Evolutionary conservation across 2,888 invertebrate species (phyloP).

Genomic region (Blastobasis lacticolella): DNA sequence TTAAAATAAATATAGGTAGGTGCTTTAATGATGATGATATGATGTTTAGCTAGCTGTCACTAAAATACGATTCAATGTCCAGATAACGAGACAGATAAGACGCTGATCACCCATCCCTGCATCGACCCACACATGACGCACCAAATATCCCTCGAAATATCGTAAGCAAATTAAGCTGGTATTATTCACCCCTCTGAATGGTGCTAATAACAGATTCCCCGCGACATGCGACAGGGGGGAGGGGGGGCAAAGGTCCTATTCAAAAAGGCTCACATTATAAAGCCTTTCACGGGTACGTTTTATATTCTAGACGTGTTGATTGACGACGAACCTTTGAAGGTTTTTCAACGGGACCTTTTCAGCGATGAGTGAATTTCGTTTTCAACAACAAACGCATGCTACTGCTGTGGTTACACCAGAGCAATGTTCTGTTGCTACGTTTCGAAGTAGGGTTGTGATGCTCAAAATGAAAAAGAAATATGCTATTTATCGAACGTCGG

Average conservation of each 20-base stretch:
- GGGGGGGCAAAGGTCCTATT: slow-evolving; percentile 32
- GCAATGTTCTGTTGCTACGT: too few species aligned
- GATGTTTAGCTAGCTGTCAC: not conserved
- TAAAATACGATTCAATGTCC: slow-evolving; percentile 29
- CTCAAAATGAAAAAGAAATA: too few species aligned
- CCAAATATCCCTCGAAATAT: slow-evolving; percentile 32
- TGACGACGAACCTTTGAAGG: slow-evolving; percentile 21
- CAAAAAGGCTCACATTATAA: slow-evolving; percentile 28
- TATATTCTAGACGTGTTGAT: slow-evolving; percentile 28
- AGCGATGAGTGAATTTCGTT: not conserved
- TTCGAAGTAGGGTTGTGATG: too few species aligned
- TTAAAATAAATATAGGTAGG: too few species aligned
- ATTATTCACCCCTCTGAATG: slow-evolving; percentile 70
- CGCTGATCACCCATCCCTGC: too few species aligned
- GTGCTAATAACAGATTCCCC: slow-evolving; percentile 60
- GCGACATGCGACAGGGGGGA: slow-evolving; percentile 25
- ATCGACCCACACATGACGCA: too few species aligned
- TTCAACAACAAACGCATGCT: too few species aligned
- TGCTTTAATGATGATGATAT: too few species aligned
- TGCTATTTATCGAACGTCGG: too few species aligned
- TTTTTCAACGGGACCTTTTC: not conserved
- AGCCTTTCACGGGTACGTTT: not conserved
- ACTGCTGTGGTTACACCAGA: too few species aligned
- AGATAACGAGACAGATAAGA: too few species aligned
- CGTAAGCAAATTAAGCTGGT: slow-evolving; percentile 62